Evolutionary conservation across 2,113 vertebrate genomes (phyloP).

Genomic region (Callionymus lyra): DNA sequence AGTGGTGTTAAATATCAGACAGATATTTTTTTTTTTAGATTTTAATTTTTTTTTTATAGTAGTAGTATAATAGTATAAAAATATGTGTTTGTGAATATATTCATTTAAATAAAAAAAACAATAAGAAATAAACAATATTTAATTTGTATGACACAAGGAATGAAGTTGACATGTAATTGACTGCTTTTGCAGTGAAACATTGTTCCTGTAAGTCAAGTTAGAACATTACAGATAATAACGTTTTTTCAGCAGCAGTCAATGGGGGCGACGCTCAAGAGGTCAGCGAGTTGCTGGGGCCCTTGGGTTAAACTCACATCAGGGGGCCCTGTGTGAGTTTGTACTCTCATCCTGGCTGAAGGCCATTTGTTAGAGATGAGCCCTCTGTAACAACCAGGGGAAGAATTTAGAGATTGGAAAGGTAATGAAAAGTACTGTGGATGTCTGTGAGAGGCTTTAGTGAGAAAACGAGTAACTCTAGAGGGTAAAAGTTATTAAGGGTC

Average conservation of each 20-base stretch:
- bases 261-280: conserved; percentile 7
- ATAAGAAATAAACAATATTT: no score
- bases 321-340: conserved; percentile 32
- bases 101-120: no score
- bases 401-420: conserved; percentile 7
- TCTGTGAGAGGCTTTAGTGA: conserved; percentile 6
- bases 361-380: conserved; percentile 31
- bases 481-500: background rate
- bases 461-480: background rate
- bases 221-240: no score
- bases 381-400: conserved; percentile 23
- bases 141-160: no score
- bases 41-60: no score
- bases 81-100: no score
- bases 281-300: conserved; percentile 26
- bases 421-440: conserved; percentile 13
- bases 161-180: no score
- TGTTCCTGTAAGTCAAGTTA: no score
- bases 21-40: no score
- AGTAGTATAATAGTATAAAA: no score
- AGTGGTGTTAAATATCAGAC: no score
- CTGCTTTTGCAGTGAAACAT: no score
- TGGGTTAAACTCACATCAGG: conserved; percentile 24
- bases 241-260: background rate
- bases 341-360: conserved; percentile 35